Evolutionary conservation across 1,140 invertebrate species (phyloP).

Genomic region (Psilanteris sp.): DNA sequence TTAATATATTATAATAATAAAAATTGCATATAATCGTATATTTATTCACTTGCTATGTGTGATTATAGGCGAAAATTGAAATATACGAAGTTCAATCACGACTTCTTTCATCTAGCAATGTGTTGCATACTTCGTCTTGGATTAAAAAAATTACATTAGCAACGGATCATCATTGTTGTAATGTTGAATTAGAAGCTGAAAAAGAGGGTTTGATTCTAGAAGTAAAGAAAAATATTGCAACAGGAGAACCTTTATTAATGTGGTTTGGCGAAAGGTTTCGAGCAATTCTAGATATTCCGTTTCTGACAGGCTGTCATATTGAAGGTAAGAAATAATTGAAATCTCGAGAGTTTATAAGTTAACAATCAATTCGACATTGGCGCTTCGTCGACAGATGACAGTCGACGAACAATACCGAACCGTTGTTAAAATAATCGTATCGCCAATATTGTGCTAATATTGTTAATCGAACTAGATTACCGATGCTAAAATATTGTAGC

Average conservation of each 20-base stretch:
- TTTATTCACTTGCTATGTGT: no score
- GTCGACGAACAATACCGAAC: no score
- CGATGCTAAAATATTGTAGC: no score
- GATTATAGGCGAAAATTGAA: slow-evolving; percentile 29
- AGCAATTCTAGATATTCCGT: slow-evolving; percentile 41
- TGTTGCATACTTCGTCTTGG: slow-evolving; percentile 73
- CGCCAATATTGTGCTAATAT: no score
- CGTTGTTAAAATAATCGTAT: no score
- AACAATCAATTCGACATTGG: no score
- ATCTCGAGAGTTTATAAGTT: no score
- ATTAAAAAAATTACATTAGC: slow-evolving; percentile 79
- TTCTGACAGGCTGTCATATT: slow-evolving; percentile 75
- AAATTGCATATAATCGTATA: no score
- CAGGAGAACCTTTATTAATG: slow-evolving; percentile 45
- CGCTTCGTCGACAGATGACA: no score
- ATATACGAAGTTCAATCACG: slow-evolving; percentile 23
- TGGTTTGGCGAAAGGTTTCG: slow-evolving; percentile 47
- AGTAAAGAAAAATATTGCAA: slow-evolving; percentile 8
- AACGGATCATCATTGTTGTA: slow-evolving; percentile 67
- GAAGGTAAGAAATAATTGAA: no score
- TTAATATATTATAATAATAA: no score
- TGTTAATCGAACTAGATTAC: no score
- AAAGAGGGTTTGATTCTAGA: slow-evolving; percentile 24
- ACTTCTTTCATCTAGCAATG: slow-evolving; percentile 24
- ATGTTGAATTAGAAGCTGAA: slow-evolving; percentile 69